Conservation (phyloP, 1,140 invertebrate genomes). For the Micrasema minimum region DNA sequence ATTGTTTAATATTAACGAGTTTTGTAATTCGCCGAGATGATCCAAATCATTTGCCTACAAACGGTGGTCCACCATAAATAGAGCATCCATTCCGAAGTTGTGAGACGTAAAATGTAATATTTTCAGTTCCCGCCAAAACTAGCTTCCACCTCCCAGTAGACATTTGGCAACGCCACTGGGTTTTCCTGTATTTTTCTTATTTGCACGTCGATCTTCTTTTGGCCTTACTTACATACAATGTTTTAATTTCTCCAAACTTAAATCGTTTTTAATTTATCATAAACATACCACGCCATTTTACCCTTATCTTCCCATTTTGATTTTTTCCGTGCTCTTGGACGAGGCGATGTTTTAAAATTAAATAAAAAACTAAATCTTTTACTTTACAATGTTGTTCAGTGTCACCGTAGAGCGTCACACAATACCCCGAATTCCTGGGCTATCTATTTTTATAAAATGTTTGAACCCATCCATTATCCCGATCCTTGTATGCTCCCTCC, state of each 20-base stretch:
- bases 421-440: too few relatives aligned
- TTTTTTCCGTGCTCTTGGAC: too few relatives aligned
- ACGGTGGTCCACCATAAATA: conserved; percentile 47
- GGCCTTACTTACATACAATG: not conserved
- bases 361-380: too few relatives aligned
- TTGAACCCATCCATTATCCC: too few relatives aligned
- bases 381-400: too few relatives aligned
- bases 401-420: too few relatives aligned
- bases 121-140: conserved; percentile 21
- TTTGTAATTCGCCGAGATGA: conserved; percentile 50
- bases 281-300: not conserved
- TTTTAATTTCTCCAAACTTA: not conserved
- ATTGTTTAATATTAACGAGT: conserved; percentile 44
- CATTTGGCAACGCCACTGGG: conserved; percentile 43
- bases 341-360: too few relatives aligned
- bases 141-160: conserved; percentile 14
- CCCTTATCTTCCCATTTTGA: too few relatives aligned
- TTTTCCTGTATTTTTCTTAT: conserved; percentile 9
- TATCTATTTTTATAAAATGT: too few relatives aligned
- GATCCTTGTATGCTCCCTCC: too few relatives aligned
- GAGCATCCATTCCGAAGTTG: conserved; percentile 49
- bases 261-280: not conserved
- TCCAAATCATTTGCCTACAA: conserved; percentile 48
- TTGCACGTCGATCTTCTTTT: not conserved
- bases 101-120: conserved; percentile 37